These are phyloP conservation scores for Tricholauxania praeusta DNA, from an alignment of 2,888 invertebrate species.

Conservation along the genomic window DNA sequence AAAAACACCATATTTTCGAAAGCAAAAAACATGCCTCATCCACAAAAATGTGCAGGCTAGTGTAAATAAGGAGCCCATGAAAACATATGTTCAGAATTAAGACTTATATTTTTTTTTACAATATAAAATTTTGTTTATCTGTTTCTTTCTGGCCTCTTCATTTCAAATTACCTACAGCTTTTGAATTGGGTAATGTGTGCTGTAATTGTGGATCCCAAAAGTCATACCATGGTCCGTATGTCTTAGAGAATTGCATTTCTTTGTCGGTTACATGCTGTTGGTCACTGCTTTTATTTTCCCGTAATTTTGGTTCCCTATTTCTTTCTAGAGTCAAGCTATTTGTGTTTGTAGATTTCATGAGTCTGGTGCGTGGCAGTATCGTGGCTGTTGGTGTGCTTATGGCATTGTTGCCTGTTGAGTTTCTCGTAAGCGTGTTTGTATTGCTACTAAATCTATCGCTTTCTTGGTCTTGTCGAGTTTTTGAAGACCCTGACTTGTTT, in stretches of 20 bases:
- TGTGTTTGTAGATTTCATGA: slow-evolving; percentile 58
- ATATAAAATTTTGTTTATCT: background rate
- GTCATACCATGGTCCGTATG: slow-evolving; percentile 91
- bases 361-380: slow-evolving; percentile 63
- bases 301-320: slow-evolving; percentile 57
- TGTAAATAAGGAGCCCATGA: too few relatives aligned
- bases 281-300: slow-evolving; percentile 37
- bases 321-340: slow-evolving; percentile 51
- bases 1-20: too few relatives aligned
- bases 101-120: background rate
- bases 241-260: slow-evolving; percentile 69
- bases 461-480: slow-evolving; percentile 7
- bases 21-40: too few relatives aligned
- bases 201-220: slow-evolving; percentile 75
- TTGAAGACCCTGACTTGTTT: slow-evolving; percentile 15
- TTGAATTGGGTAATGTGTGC: slow-evolving; percentile 52
- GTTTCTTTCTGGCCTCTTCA: background rate
- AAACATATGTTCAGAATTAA: background rate
- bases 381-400: slow-evolving; percentile 60
- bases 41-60: too few relatives aligned
- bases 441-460: slow-evolving; percentile 49
- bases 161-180: slow-evolving; percentile 37
- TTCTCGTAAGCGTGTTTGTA: slow-evolving; percentile 56
- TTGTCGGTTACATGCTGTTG: slow-evolving; percentile 46
- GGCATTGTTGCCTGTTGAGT: slow-evolving; percentile 58